Conservation (phyloP, 2,797 vertebrate genomes). For the Sebastes diploproa region DNA sequence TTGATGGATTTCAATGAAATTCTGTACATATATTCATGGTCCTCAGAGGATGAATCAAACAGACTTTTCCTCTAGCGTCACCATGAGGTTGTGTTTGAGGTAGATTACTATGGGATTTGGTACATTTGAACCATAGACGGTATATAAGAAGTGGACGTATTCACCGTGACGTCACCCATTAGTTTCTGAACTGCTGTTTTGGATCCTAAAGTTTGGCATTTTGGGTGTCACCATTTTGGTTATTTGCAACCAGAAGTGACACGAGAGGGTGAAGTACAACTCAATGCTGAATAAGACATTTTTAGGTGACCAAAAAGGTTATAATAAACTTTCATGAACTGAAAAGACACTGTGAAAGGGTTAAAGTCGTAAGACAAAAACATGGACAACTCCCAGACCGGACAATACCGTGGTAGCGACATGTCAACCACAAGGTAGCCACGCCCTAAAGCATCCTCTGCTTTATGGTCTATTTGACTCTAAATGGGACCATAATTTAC, state of each 20-base stretch:
- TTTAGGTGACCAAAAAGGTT: not conserved
- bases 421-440: no score
- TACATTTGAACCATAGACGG: accelerated
- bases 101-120: not conserved
- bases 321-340: no score
- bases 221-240: not conserved
- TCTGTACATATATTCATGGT: not conserved
- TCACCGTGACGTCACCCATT: not conserved
- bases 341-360: not conserved
- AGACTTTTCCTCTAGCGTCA: not conserved
- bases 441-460: no score
- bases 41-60: not conserved
- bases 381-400: not conserved
- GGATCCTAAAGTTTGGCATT: accelerated
- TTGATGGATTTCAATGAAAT: not conserved
- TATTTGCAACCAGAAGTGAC: no score
- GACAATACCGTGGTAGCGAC: accelerated
- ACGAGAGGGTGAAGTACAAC: not conserved
- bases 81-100: not conserved
- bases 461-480: not conserved
- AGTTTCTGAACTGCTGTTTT: no score
- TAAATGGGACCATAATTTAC: no score
- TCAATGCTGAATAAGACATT: not conserved
- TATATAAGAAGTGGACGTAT: not conserved
- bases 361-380: not conserved